Evolutionary conservation across 2,113 vertebrate species (phyloP), one percentile per base, ranked within the genome.

Genomic region (Apteryx mantelli): DNA sequence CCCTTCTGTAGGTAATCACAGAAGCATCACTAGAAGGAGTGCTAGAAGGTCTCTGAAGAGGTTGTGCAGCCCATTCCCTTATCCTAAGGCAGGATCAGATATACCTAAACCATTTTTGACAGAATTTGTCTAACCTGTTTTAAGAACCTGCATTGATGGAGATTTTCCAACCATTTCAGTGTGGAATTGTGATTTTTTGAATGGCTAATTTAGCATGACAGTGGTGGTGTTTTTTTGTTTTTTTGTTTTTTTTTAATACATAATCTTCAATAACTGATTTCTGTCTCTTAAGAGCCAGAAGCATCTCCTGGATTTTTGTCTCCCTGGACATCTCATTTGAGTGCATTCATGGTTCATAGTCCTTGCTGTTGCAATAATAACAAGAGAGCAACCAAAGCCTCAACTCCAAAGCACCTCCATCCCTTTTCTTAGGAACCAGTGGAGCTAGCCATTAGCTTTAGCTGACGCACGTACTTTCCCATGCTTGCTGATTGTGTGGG

Each of bases 401-500:
- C 36, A 17, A 38, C 25, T 94, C 26, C 19, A 21, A 80, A 71
- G 28, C 44, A 75, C 38, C 44, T 84, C 21, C 69, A 15, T 10
- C 36, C 48, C 64, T 42, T 66, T 52, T 13, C 15, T 48, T 34
- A 28, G 36, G 74, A 89, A 78, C 16, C 60, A 42, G 28, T 22
- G 36, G 52, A 91, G 56, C 74, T 83, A 75, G 65, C 56, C 88
- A 73, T 36, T 80, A 91, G 83, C 13, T 20, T 88, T 80, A 78
- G 83, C 68, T 88, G 77, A 82, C 0, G 9, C 79, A 34, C 2
- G 4, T 92, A 18, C 83, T 94, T 96, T 56, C 34, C 53, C 8
- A 3, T 89, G 65, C 53, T 42, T 84, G 69, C 55, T 89, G 52
- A 75, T 86, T 97, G 65, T 94, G 93, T 96, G 94, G 93, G 90